Base-by-base conservation (phyloP, 2,797 vertebrate genomes). In the Enoplosus armatus region DNA sequence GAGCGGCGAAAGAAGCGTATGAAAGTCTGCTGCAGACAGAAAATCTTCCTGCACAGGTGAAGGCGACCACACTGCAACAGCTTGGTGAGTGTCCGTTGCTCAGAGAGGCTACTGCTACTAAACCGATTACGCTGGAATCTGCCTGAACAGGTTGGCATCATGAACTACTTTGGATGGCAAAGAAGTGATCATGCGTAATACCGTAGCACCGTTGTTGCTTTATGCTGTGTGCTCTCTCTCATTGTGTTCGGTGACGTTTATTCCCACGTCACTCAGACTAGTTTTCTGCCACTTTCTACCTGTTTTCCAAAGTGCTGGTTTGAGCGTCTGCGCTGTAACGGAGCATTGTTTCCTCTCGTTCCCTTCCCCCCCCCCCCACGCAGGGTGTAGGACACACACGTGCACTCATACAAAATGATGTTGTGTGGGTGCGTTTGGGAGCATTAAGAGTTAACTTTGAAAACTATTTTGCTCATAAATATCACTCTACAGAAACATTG, bases 61-160 rank as follows among this genome's bases (percentile, higher is more conserved):
- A 99, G 96, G 98, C 98, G 82, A 97, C 97, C 88, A 96, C 98
- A 79, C 96, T 99, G 92, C 98, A 99, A 95, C 98, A 99, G 93
- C 96, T 99, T 90, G 98, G 98, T 98, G 95, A 95, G 98, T 96
- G 59, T 78, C 53, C 15, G 15, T 56, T 64, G 7, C n/a, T 69
- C 39, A 12, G 6, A 5, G 11, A 8, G 35, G 22, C 37, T 8
- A 0, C 43, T n/a, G 9, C 14, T 22, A 15, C 50, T 9, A 9
- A n/a, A 51, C 47, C 0, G 29, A 72, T 51, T 18, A 20, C 41
- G 3, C 4, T 5, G 18, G 10, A 50, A 43, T 43, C 4, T 11
- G 35, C n/a, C 14, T 12, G 3, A 14, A 18, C 1, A 1, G 37
- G 18, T 60, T 66, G 29, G 1, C 20, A 1, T 22, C 8, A 20